Evolutionary conservation across 2,888 invertebrate genomes (phyloP), one percentile per base, ranked within the genome.

Genomic region (Tanytarsus gracilentus): DNA sequence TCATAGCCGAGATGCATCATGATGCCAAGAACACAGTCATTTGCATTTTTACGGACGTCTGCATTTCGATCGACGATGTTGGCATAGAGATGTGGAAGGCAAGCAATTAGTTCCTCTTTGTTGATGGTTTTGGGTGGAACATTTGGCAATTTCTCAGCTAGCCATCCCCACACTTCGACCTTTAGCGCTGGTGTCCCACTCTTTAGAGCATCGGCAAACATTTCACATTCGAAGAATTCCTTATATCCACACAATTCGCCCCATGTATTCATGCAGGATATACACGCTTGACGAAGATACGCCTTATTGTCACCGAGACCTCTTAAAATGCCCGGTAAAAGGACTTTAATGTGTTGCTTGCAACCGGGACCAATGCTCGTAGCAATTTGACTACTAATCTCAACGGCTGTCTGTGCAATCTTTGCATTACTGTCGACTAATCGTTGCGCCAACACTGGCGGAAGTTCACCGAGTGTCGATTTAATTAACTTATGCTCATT

Each of bases 401-500:
- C 83, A 48, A 96, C 74, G 0, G 95, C 82, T 14, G 84, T 83
- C 67, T 88, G 88, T 0, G 91, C 91, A 64, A 97, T 81, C 72
- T 92, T 94, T 23, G 90, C 91, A 75, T 97, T 97, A 50, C 93
- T 92, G 70, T 97, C 97, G 0, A 85, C 76, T 14, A 96, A 76
- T 1, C 96, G 79, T 0, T 82, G 80, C 0, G 84, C 83, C 9
- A 97, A 72, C 0, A 87, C 86, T 58, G 86, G 83, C 0, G 92
- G 88, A 33, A 95, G 73, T 69, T 92, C 92, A 0, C 93, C 94
- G 39, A 97, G 78, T 14, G 84, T 83, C 0, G 88, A 76, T 66
- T 88, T 90, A 63, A 97, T 89, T 7, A 88, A 82, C 65, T 88
- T 85, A 0, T 88, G 85, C 58, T 85, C 88, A 29, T 64, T 68